Evolutionary conservation across 2,888 invertebrate species (phyloP), one percentile per base, ranked within the genome.

Genomic region (Agrotis segetum): DNA sequence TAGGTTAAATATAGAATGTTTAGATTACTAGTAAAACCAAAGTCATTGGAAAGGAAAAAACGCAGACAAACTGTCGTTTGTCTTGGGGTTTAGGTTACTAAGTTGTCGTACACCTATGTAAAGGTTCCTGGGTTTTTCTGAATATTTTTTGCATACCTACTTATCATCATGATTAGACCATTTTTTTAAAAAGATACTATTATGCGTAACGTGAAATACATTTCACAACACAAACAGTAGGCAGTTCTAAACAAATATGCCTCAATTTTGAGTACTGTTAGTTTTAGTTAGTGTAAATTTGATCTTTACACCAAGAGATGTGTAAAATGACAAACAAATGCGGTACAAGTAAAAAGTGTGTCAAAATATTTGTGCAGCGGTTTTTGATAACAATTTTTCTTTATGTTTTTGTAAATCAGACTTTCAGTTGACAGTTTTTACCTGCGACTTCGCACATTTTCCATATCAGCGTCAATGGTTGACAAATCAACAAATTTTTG

Each of bases 311-410:
- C 66, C 17, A 34, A 46, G 65, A 62, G 1, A 17, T 63, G 58
- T 19, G 60, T 80, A 64, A 64, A 77, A 75, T 46, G 34, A 7
- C 64, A 81, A 79, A 71, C 64, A 81, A 71, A 49, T 13, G 17
- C 47, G 21, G 17, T 47, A 64, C 56, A 55, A 19, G 56, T 24
- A 34, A 71, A 71, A 53, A 71, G 21, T 40, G 19, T 65, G 69
- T 29, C 46, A 58, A 63, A 80, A 67, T 61, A 77, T 77, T 71
- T 77, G 59, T 65, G 11, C 5, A 59, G 21, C 50, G 14, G 68
- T 80, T 65, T 65, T 29, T 9, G 49, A 4, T 62, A 75, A 66
- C 21, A 67, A 62, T 40, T 34, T 34, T 34, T 34, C 7, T 34
- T 34, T 34, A 7, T 34, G 6, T 6, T 40, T 40, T 40, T 34